phyloP scores from a whole-genome alignment of 2,888 invertebrate genomes.

The Tromatobia lineatoria region DNA sequence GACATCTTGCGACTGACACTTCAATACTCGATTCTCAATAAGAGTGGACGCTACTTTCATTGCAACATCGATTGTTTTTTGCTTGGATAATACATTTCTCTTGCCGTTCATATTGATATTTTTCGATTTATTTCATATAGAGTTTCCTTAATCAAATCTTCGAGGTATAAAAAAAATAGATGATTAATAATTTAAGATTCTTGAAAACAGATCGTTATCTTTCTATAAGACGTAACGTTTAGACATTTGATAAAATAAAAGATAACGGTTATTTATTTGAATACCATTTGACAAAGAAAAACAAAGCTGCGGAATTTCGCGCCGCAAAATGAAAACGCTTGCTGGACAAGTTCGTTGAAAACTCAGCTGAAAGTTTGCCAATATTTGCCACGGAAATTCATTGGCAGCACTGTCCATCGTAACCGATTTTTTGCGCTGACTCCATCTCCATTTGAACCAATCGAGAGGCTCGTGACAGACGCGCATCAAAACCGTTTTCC shows the following conservation, averaged over 20 bases:
- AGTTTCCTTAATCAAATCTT: too few relatives aligned
- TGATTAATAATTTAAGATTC: too few relatives aligned
- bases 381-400: background rate
- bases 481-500: constrained; percentile 23
- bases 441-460: background rate
- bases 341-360: background rate
- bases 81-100: background rate
- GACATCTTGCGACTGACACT: constrained; percentile 41
- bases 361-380: background rate
- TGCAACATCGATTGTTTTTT: background rate
- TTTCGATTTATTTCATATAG: background rate
- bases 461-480: background rate
- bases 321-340: background rate
- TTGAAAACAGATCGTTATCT: too few relatives aligned
- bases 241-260: too few relatives aligned
- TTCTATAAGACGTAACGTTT: too few relatives aligned
- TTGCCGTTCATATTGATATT: background rate
- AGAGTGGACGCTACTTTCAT: background rate
- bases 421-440: background rate
- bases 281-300: too few relatives aligned
- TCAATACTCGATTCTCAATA: constrained; percentile 15
- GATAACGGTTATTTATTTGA: too few relatives aligned
- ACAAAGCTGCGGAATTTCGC: too few relatives aligned
- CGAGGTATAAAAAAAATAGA: too few relatives aligned
- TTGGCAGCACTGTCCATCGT: constrained; percentile 31